These are phyloP conservation scores for Mesodorylaimus sp. DNA, from an alignment of 2,888 invertebrate species.

Conservation along the genomic window DNA sequence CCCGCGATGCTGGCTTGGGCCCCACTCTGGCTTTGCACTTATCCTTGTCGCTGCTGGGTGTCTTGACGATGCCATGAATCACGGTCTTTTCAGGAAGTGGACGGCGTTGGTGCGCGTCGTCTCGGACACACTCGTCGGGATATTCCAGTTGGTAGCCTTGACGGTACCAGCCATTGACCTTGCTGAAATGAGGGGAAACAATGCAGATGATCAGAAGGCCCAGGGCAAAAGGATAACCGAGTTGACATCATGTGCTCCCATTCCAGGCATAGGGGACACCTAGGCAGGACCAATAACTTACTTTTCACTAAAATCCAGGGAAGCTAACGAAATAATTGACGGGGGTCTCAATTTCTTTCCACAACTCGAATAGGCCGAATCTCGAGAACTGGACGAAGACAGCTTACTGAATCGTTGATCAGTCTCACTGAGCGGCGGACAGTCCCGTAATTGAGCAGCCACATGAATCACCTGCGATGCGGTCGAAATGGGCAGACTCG, in stretches of 20 bases:
- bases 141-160: conserved; percentile 8
- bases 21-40: too few species aligned
- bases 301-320: conserved; percentile 3
- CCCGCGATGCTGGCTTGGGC: too few species aligned
- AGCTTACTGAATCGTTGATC: neutral
- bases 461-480: conserved; percentile 2
- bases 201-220: neutral
- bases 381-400: neutral
- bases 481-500: conserved; percentile 4
- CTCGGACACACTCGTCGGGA: conserved; percentile 5
- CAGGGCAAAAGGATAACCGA: neutral
- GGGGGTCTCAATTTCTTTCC: neutral
- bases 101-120: too few species aligned
- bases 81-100: too few species aligned
- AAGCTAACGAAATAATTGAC: neutral
- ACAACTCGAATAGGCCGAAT: neutral
- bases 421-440: neutral
- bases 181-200: neutral
- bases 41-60: too few species aligned
- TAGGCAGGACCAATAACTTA: too few species aligned
- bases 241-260: too few species aligned
- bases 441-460: neutral
- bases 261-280: too few species aligned
- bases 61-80: too few species aligned
- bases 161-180: conserved; percentile 2